Conservation (phyloP, 2,113 vertebrate species). For the Entomyzon cyanotis region DNA sequence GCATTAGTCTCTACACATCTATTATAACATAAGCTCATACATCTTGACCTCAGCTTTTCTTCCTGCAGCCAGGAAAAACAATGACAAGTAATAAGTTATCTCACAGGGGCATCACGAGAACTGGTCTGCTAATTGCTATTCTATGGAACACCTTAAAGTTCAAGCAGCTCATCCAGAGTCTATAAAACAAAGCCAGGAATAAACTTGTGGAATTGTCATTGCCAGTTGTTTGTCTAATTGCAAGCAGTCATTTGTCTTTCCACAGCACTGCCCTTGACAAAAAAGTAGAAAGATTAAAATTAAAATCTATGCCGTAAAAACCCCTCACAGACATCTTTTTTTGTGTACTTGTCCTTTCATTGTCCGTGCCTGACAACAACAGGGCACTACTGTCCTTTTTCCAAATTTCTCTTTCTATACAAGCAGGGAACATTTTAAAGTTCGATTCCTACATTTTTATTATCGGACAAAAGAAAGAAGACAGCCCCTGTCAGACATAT, state of each 20-base stretch:
- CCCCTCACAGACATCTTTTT: not conserved
- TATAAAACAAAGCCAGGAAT: not conserved
- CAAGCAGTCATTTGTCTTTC: not conserved
- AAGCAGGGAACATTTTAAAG: not conserved
- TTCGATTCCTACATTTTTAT: not conserved
- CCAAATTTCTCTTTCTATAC: not conserved
- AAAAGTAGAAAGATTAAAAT: not conserved
- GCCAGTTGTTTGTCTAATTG: not conserved
- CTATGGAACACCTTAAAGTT: not conserved
- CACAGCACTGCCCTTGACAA: not conserved
- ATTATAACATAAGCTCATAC: not conserved
- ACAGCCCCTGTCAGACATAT: not conserved
- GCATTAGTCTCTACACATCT: not conserved
- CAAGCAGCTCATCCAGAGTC: not conserved
- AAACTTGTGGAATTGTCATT: not conserved
- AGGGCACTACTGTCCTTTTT: not conserved
- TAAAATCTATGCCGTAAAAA: not conserved
- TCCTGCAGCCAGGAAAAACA: not conserved
- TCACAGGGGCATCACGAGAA: not conserved
- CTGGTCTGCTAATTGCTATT: not conserved
- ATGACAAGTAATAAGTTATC: not conserved
- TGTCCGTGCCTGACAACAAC: accelerated
- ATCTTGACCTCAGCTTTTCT: not conserved
- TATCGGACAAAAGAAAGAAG: not conserved
- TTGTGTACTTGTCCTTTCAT: not conserved